Base-by-base conservation (phyloP, 2,797 vertebrate species). In the Labeo calbasu region DNA sequence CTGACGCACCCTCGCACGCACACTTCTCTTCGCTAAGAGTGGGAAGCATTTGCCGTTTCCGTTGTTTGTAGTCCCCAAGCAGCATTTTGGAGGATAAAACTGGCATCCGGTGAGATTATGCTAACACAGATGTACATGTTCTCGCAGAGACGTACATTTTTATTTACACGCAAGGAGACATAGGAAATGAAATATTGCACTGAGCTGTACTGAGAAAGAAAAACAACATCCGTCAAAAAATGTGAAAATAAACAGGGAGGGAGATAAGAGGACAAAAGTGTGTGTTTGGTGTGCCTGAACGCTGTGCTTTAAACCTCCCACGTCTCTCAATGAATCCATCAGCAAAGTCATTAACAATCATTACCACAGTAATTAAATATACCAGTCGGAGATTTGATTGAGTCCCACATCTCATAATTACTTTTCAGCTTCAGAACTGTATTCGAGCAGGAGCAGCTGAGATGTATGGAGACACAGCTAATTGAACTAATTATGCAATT, bases 351-450 rank as follows among this genome's bases (percentile, higher is more conserved):
- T 89, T 89, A 89, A 72, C 79, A 88, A 87, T 87, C 81, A 89
- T 89, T 89, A 88, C 75, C 65, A 79, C 70, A 50, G 81, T 89
- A 89, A 89, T 88, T 89, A 89, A 89, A 89, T 87, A 79, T 84
- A 85, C 78, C 84, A 85, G 81, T 87, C 78, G 50, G 85, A 87
- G 75, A 85, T 84, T 88, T 85, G 87, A 85, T 85, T 84, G 84
- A 79, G 85, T 85, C 82, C 84, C 84, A 84, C 84, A 80, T 77
- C 79, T 87, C 81, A 80, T 79, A 84, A 85, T 85, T 85, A 84
- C 83, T 85, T 83, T 86, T 72, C 21, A 66, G 73, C 73, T 57
- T 75, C n/a, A 82, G 61, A 68, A 57, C 71, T 83, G 79, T 57
- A 46, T 80, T 75, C 21, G 5, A 73, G 77, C 59, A 53, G 43